Evolutionary conservation across 2,797 vertebrate genomes (phyloP).

Genomic region (Champsocephalus esox): DNA sequence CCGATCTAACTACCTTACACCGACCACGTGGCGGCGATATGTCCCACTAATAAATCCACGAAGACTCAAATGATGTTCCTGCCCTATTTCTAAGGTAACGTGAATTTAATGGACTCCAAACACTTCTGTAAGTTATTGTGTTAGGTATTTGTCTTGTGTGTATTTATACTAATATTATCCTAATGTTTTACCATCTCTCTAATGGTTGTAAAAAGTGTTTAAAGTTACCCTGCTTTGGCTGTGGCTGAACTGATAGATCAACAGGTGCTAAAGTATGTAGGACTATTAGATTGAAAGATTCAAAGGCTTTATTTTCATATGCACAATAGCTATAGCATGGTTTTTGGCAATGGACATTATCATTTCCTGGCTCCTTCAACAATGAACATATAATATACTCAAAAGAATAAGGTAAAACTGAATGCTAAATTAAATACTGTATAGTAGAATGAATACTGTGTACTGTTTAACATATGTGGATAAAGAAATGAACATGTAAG

Average conservation of each 20-base stretch:
- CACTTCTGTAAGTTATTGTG: background rate
- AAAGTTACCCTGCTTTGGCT: background rate
- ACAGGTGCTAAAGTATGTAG: background rate
- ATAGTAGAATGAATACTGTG: no score
- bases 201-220: background rate
- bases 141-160: background rate
- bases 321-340: no score
- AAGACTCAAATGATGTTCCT: background rate
- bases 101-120: background rate
- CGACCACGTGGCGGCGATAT: constrained; percentile 58
- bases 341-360: no score
- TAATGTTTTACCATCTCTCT: background rate
- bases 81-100: constrained; percentile 22
- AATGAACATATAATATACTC: no score
- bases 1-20: background rate
- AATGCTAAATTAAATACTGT: no score
- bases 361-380: no score
- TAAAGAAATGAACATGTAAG: background rate
- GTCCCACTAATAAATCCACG: background rate
- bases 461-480: no score
- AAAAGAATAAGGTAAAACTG: no score
- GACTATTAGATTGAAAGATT: background rate
- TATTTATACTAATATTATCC: background rate
- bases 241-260: background rate
- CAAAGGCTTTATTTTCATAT: no score